Evolutionary conservation across 2,113 vertebrate genomes (phyloP).

Genomic region (Chaetops frenatus): DNA sequence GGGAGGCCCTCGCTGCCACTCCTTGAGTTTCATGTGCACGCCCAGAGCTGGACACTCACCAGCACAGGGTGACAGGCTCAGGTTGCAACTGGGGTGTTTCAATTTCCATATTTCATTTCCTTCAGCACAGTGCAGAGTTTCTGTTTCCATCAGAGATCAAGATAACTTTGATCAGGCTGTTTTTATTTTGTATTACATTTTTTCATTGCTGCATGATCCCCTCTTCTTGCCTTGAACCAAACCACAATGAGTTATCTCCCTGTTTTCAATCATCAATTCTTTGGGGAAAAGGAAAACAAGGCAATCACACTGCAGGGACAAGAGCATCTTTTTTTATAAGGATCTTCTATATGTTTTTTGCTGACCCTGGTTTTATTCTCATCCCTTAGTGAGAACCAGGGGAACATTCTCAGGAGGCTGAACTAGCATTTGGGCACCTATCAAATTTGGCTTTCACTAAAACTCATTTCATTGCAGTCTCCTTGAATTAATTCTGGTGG

Average conservation of each 20-base stretch:
- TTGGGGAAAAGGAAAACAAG: not conserved
- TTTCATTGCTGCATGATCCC: not conserved
- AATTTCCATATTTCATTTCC: not conserved
- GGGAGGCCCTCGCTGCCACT: fast-evolving
- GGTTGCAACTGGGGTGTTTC: not conserved
- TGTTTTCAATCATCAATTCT: not conserved
- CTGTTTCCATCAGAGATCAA: not conserved
- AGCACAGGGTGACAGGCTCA: not conserved
- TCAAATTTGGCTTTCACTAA: not conserved
- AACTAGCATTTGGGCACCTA: not conserved
- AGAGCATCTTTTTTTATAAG: not conserved
- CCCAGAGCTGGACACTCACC: fast-evolving
- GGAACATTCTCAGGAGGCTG: not conserved
- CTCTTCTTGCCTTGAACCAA: not conserved
- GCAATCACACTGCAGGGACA: not conserved
- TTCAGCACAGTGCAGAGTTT: not conserved
- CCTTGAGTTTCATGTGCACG: fast-evolving
- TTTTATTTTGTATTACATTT: not conserved
- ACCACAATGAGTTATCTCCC: not conserved
- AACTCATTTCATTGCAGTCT: not conserved
- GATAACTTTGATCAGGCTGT: not conserved
- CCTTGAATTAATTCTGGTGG: not conserved
- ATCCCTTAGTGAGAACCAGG: not conserved
- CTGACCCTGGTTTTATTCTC: not conserved
- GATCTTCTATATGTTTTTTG: not conserved